Percentiles rank a stretch among this genome's conserved stretches.
phyloP scores from a whole-genome alignment of 2,888 invertebrate species.

The Cerastis rubricosa region DNA sequence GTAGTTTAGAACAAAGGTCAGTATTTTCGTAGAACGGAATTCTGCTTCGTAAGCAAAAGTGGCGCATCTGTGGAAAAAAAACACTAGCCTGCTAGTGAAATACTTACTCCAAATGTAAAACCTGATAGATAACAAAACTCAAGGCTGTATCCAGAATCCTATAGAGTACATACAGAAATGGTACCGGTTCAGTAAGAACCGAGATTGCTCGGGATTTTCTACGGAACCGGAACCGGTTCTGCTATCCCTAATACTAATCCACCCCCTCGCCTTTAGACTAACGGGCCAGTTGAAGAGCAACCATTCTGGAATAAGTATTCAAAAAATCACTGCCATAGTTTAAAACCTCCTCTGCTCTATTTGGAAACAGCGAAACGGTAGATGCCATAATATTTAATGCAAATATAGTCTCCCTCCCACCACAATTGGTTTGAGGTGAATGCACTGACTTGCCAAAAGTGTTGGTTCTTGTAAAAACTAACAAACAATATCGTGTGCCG shows the following conservation, averaged over 20 bases:
- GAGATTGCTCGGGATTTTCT: too few species aligned
- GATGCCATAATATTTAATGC: conserved; percentile 19
- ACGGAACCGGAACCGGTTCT: too few species aligned
- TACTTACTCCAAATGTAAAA: too few species aligned
- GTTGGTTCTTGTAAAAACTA: neutral
- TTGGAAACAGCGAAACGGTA: conserved; percentile 2
- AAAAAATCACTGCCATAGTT: neutral
- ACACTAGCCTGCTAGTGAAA: too few species aligned
- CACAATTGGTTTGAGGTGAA: conserved; percentile 35
- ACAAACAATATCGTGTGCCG: conserved; percentile 22
- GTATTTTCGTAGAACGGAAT: neutral
- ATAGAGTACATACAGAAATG: too few species aligned
- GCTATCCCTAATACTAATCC: too few species aligned
- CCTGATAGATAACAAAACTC: neutral
- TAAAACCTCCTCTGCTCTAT: neutral
- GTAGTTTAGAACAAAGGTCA: neutral
- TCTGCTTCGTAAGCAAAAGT: neutral
- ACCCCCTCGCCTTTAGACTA: too few species aligned
- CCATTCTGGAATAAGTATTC: neutral
- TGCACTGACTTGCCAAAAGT: conserved; percentile 34
- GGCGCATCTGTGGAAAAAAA: neutral
- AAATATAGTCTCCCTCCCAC: conserved; percentile 22
- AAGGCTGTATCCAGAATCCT: too few species aligned
- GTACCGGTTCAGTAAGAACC: too few species aligned
- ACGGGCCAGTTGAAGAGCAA: too few species aligned